Evolutionary conservation across 2,888 invertebrate genomes (phyloP), one percentile per base, ranked within the genome.

Genomic region (Ormyrus pomaceus): DNA sequence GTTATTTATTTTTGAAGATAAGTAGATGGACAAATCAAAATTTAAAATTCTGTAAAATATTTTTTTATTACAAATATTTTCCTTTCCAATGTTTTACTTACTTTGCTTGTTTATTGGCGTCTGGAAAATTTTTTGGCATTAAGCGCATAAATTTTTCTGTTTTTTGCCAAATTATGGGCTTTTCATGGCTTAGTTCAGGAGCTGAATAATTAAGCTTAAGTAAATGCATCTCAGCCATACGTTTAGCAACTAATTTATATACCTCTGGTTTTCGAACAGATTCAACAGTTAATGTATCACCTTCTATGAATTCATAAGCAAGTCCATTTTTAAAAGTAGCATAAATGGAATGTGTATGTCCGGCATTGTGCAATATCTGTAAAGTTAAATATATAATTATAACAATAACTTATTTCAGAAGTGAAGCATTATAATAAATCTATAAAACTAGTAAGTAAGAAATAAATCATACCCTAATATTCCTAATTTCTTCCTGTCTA

Each of bases 251-350:
- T 82, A 96, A 91, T 55, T 92, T 92, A 92, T 95, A 96, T 84
- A 97, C 93, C 84, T 93, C 92, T 9, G 93, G 93, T 83, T 94
- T 90, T 73, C 92, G 90, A 6, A 96, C 95, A 82, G 93, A 93
- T 61, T 94, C 92, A 19, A 92, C 91, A 82, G 93, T 94, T 34
- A 97, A 91, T n/a, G 95, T 95, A 80, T 93, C 93, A 65, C 99
- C 99, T 83, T 96, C 95, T 83, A 95, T 93, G 90, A 94, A 97
- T 90, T 97, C 95, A 91, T 99, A 99, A 59, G 95, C 96, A 84
- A 99, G 92, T 10, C 99, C 99, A 93, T 99, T 99, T 85, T 95
- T 93, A 91, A 99, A 99, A 66, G 95, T 95, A 69, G 96, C 98
- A 92, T 96, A 97, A 65, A 99, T 92, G 68, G 95, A 93, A 72